A percentile compares a stretch with the other conserved stretches of the same genome.
Evolutionary conservation across 2,113 vertebrate species (phyloP).

Genomic region (Arvicanthis niloticus): DNA sequence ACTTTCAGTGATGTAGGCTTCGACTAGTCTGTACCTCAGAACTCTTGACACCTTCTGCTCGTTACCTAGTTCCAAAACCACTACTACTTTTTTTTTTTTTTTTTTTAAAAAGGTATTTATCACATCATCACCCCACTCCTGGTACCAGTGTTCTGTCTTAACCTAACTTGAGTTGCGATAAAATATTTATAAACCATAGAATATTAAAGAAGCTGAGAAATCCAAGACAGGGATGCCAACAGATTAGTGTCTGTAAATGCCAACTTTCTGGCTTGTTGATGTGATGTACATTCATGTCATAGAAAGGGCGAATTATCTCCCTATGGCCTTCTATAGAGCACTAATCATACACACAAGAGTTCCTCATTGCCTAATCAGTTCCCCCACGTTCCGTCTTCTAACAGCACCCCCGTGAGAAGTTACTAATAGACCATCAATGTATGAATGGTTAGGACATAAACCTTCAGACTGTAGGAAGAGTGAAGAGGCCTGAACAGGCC

Average conservation of each 20-base stretch:
- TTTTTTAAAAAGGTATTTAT: not conserved
- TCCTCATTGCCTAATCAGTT: too few relatives aligned
- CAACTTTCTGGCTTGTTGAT: not conserved
- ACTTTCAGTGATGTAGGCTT: not conserved
- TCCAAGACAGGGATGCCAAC: not conserved
- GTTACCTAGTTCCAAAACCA: not conserved
- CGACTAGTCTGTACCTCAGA: not conserved
- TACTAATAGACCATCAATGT: not conserved
- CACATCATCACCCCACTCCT: not conserved
- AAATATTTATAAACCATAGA: not conserved
- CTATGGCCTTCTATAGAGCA: not conserved
- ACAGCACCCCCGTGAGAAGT: not conserved
- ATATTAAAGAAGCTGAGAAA: not conserved
- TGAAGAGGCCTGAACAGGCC: not conserved
- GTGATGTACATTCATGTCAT: too few relatives aligned
- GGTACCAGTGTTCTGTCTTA: not conserved
- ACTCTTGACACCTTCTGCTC: not conserved
- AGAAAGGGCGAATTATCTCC: not conserved
- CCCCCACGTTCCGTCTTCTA: not conserved
- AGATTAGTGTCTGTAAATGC: not conserved
- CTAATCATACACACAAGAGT: not conserved
- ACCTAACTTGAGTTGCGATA: not conserved
- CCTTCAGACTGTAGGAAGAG: not conserved
- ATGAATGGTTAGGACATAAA: not conserved
- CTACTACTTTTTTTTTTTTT: not conserved